Evolutionary conservation across 2,113 vertebrate species (phyloP).

Genomic region (Cryptotis parvus): DNA sequence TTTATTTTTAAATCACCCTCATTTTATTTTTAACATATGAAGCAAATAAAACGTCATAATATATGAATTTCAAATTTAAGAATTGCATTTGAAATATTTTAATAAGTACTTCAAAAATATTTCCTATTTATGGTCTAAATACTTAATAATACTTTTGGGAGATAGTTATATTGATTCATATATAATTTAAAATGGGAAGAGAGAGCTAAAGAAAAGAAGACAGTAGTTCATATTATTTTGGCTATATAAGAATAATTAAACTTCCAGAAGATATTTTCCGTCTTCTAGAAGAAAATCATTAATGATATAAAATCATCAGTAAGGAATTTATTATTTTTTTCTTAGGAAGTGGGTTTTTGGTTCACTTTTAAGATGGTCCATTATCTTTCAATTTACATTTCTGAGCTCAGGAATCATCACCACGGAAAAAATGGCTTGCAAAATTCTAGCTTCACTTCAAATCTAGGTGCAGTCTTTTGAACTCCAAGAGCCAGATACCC

Average conservation of each 20-base stretch:
- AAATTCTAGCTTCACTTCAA: not conserved
- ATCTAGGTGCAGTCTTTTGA: not conserved
- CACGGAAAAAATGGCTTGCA: not conserved
- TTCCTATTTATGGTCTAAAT: constrained; percentile 1
- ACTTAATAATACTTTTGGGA: not conserved
- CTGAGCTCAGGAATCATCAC: not conserved
- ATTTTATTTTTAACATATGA: constrained; percentile 34
- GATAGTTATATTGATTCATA: no score
- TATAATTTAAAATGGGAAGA: not conserved
- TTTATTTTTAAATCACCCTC: constrained; percentile 18
- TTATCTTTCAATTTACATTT: not conserved
- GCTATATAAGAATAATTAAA: constrained; percentile 5
- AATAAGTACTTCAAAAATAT: constrained; percentile 1
- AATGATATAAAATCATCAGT: not conserved
- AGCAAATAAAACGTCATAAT: not conserved
- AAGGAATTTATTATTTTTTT: not conserved
- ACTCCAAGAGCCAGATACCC: not conserved
- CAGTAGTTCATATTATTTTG: not conserved
- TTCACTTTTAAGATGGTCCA: constrained; percentile 4
- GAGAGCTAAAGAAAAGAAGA: not conserved
- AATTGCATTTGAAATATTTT: constrained; percentile 15
- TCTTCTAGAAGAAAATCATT: constrained; percentile 16
- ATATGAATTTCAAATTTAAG: no score
- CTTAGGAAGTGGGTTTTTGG: not conserved
- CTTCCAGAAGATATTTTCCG: not conserved